Conservation (phyloP, 1,140 invertebrate genomes). For the Gryon sp. region DNA sequence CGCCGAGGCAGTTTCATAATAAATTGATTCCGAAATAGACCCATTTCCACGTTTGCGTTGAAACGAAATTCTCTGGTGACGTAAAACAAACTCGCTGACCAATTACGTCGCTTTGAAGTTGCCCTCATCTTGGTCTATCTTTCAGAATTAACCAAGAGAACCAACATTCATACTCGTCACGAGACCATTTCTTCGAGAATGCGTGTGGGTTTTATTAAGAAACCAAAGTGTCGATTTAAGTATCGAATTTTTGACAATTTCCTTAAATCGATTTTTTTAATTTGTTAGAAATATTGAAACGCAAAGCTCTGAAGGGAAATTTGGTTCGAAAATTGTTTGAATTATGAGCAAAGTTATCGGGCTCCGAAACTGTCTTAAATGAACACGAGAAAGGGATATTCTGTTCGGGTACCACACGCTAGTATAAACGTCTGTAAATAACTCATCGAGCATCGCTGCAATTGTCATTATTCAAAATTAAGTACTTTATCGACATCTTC, state of each 20-base stretch:
- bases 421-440: constrained; percentile 37
- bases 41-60: constrained; percentile 33
- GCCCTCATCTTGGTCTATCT: constrained; percentile 44
- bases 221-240: neutral
- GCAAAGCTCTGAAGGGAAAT: no score
- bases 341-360: constrained; percentile 35
- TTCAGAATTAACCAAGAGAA: constrained; percentile 16
- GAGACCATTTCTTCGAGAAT: constrained; percentile 31
- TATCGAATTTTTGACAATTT: no score
- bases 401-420: constrained; percentile 26
- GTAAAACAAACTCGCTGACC: constrained; percentile 67
- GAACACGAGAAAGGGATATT: neutral
- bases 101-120: constrained; percentile 57
- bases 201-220: constrained; percentile 27
- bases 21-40: constrained; percentile 48
- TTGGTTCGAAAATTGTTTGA: constrained; percentile 30
- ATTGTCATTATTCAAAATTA: constrained; percentile 51
- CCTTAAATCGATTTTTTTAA: no score
- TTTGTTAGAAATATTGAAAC: no score
- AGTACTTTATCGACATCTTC: constrained; percentile 34
- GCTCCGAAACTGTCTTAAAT: constrained; percentile 36
- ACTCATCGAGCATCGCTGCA: constrained; percentile 23
- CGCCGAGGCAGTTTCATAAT: constrained; percentile 30
- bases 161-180: neutral
- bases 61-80: constrained; percentile 54